These are phyloP conservation scores for Dolichopus griseipennis DNA, from an alignment of 2,888 invertebrate genomes.

Conservation along the genomic window DNA sequence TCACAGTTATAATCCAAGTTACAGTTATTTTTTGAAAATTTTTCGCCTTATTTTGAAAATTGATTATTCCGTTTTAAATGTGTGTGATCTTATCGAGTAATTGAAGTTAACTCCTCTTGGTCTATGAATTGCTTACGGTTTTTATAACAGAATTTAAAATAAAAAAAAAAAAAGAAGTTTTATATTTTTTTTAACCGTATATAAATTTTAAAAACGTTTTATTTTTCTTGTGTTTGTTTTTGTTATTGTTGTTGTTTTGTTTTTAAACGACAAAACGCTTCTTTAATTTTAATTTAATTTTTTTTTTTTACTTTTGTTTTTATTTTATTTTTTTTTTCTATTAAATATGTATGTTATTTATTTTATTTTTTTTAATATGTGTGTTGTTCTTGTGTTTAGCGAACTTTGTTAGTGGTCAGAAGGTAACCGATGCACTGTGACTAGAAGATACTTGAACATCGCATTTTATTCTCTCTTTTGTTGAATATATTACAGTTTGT, in stretches of 20 bases:
- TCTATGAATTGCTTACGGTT: constrained; percentile 2
- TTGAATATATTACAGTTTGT: constrained; percentile 4
- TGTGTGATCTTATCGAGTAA: neutral
- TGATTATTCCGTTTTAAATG: neutral
- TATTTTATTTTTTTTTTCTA: constrained; percentile 12
- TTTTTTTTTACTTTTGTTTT: constrained; percentile 16
- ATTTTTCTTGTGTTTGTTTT: neutral
- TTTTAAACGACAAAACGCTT: neutral
- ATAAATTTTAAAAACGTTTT: neutral
- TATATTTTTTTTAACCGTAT: neutral
- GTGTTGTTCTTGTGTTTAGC: constrained; percentile 10
- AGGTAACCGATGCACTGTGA: constrained; percentile 46
- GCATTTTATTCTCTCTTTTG: constrained; percentile 43
- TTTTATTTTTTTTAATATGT: constrained; percentile 8
- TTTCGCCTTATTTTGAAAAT: neutral
- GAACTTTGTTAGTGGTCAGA: constrained; percentile 35
- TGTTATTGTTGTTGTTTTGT: no score
- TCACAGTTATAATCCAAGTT: neutral
- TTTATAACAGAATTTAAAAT: neutral
- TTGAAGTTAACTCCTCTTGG: neutral
- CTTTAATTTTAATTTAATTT: neutral
- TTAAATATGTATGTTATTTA: constrained; percentile 12
- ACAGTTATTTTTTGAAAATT: neutral
- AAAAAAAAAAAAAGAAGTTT: neutral
- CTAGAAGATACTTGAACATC: constrained; percentile 40